Percentiles rank a stretch among this genome's conserved stretches.
These are phyloP conservation scores for Camponotus pennsylvanicus DNA, from an alignment of 1,140 invertebrate species.

Conservation along the genomic window DNA sequence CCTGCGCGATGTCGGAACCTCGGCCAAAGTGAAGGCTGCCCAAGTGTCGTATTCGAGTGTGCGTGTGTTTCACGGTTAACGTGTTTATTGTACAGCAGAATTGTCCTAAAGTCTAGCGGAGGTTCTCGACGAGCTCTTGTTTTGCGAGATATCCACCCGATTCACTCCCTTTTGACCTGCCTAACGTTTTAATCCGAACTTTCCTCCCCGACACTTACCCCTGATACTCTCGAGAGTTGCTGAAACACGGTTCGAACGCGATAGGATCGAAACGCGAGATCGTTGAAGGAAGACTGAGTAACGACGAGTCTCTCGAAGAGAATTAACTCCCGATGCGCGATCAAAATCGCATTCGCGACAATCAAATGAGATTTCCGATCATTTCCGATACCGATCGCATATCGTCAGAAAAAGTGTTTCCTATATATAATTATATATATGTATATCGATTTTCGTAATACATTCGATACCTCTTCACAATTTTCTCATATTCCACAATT, in stretches of 20 bases:
- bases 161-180: not conserved
- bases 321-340: conserved; percentile 10
- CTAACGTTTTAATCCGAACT: not conserved
- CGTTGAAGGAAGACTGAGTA: conserved; percentile 63
- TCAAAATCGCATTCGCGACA: not conserved
- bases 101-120: conserved; percentile 82
- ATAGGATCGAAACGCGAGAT: conserved; percentile 9
- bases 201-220: not conserved
- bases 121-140: conserved; percentile 78
- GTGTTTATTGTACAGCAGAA: conserved; percentile 57
- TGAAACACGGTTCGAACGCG: conserved; percentile 4
- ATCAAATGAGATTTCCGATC: not conserved
- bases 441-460: not conserved
- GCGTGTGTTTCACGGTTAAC: conserved; percentile 9
- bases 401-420: not conserved
- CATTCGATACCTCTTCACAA: not conserved
- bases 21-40: conserved; percentile 80
- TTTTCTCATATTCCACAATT: not conserved
- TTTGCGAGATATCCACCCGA: not conserved
- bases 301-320: not conserved
- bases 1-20: conserved; percentile 78
- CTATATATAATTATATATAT: not conserved
- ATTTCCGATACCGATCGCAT: not conserved
- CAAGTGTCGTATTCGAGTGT: conserved; percentile 26
- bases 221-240: conserved; percentile 3